Conservation (phyloP, 2,888 invertebrate species). For the Chironomus tentans region DNA sequence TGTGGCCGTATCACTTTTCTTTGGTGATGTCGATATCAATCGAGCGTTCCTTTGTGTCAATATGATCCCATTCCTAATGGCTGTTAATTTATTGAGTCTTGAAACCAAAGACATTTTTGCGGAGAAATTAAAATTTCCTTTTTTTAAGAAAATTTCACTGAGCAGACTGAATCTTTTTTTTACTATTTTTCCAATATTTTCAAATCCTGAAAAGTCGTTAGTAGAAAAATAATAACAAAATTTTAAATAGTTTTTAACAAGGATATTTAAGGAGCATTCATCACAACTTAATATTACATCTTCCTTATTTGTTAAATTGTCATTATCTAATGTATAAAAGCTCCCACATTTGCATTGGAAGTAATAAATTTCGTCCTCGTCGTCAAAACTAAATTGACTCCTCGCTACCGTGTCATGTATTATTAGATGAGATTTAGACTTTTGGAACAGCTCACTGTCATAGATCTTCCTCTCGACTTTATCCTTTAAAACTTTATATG, state of each 20-base stretch:
- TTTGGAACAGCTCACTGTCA: constrained; percentile 52
- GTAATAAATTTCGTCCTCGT: constrained; percentile 39
- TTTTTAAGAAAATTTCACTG: neutral
- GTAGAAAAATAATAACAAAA: neutral
- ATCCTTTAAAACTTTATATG: constrained; percentile 62
- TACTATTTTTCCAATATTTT: no score
- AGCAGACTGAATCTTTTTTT: neutral
- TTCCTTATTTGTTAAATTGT: constrained; percentile 35
- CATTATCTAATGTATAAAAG: constrained; percentile 44
- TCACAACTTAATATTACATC: constrained; percentile 45
- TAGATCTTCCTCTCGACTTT: constrained; percentile 52
- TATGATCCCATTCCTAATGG: neutral
- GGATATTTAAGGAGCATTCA: constrained; percentile 64
- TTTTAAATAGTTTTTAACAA: constrained; percentile 27
- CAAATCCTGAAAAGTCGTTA: no score
- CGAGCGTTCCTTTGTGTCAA: constrained; percentile 33
- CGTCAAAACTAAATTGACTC: constrained; percentile 44
- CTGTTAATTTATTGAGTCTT: neutral
- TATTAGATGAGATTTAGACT: constrained; percentile 48
- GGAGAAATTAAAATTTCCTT: neutral
- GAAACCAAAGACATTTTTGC: constrained; percentile 2
- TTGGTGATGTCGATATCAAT: constrained; percentile 44
- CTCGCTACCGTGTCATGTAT: constrained; percentile 51
- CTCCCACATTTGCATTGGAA: constrained; percentile 66
- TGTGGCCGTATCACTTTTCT: constrained; percentile 53